These are phyloP conservation scores for Neolamprologus cancellatus DNA, from an alignment of 2,113 vertebrate genomes.

Conservation along the genomic window DNA sequence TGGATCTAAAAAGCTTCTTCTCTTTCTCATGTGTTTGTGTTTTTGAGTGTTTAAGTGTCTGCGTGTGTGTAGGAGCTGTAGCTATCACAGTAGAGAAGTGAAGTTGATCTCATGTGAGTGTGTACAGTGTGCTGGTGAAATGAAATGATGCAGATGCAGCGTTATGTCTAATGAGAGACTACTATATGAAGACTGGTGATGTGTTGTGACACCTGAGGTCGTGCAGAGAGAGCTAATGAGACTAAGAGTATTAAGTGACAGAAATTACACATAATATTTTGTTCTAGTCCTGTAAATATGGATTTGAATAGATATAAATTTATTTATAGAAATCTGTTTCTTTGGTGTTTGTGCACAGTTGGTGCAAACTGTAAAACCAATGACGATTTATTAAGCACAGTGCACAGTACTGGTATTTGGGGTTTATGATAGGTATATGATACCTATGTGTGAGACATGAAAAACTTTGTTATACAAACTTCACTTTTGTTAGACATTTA, in stretches of 20 bases:
- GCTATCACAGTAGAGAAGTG: background rate
- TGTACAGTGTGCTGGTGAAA: background rate
- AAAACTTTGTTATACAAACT: background rate
- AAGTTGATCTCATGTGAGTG: background rate
- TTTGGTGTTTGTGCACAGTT: background rate
- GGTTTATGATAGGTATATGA: background rate
- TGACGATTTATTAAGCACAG: background rate
- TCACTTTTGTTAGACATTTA: background rate
- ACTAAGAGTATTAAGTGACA: background rate
- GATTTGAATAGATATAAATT: background rate
- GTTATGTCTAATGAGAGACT: conserved; percentile 17
- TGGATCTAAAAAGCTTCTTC: background rate
- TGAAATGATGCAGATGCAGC: conserved; percentile 1
- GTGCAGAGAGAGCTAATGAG: background rate
- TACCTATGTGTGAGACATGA: background rate
- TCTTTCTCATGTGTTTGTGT: background rate
- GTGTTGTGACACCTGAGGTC: conserved; percentile 2
- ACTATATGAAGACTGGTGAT: conserved; percentile 15
- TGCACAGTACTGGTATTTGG: background rate
- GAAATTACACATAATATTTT: background rate
- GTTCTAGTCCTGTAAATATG: background rate
- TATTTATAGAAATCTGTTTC: background rate
- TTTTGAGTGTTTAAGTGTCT: background rate
- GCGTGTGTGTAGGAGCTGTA: background rate
- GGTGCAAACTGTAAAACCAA: background rate